Evolutionary conservation across 1,140 invertebrate species (phyloP), one percentile per base, ranked within the genome.

Genomic region (Drosophila aff.): DNA sequence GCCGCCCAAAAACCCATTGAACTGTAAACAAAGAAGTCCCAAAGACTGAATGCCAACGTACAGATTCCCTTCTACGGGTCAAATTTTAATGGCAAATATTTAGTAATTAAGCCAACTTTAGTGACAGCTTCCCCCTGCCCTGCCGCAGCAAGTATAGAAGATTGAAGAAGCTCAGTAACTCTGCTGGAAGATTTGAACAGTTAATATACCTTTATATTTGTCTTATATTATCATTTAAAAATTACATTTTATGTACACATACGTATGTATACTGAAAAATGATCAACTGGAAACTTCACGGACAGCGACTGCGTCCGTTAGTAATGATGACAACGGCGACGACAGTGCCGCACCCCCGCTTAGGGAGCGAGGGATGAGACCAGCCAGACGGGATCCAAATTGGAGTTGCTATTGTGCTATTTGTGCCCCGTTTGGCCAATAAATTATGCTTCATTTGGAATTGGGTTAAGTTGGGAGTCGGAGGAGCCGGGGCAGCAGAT

Each of bases 391-490:
- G 38, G 36, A 50, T 36, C 43, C 15, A 33, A 64, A 31, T 23
- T 33, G 66, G 33, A 72, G 69, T 58, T 47, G 57, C 57, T 18
- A 60, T 64, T 61, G n/a, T 67, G 26, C 61, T 66, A 33, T 38
- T 47, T 61, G 49, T 18, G 23, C 28, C 46, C 41, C 23, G 28
- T 58, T 41, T 60, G 53, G 62, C 59, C 65, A 73, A 87, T 87
- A 87, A 87, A 90, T 87, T 84, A 87, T 75, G 81, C 72, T 84
- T 89, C 64, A 89, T 89, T 84, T 72, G 60, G 58, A 76, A 81
- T 65, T 47, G 75, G 75, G 75, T 76, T 80, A 61, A 74, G 82
- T 69, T 68, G 74, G 41, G 62, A 33, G 55, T 49, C 49, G 41
- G 41, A 18, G n/a, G 21, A 59, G 28, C 7, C 52, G 31, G 38